Evolutionary conservation across 2,113 vertebrate genomes (phyloP).

Genomic region (Etia nguti): DNA sequence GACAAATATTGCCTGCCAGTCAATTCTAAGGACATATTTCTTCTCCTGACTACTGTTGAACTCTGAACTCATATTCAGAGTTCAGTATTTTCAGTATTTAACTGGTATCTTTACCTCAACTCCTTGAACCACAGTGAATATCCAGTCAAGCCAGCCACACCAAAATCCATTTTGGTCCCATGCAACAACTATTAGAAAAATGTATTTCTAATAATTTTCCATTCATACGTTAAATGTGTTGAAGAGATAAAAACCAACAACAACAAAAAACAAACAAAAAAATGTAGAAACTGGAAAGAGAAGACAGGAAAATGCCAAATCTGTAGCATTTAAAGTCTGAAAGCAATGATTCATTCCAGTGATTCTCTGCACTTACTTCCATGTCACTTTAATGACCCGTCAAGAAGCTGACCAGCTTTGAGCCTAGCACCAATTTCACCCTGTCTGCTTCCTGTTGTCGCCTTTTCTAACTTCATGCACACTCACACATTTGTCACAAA

Average conservation of each 20-base stretch:
- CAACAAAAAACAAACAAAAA: not conserved
- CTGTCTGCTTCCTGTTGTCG: slow-evolving; percentile 36
- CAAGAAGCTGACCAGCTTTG: not conserved
- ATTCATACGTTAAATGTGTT: not conserved
- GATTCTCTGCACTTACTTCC: slow-evolving; percentile 9
- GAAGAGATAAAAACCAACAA: not conserved
- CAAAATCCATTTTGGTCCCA: not conserved
- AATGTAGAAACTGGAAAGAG: not conserved
- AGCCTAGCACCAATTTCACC: slow-evolving; percentile 39
- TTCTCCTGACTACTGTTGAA: not conserved
- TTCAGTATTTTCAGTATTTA: not conserved
- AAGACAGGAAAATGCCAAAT: not conserved
- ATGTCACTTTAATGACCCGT: slow-evolving; percentile 32
- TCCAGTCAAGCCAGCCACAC: not conserved
- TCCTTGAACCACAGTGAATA: not conserved
- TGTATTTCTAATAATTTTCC: not conserved
- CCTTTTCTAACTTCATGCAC: slow-evolving; percentile 8
- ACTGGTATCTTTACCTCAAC: rapidly evolving
- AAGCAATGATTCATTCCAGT: slow-evolving; percentile 23
- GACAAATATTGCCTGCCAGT: not conserved
- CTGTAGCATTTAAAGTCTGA: not conserved
- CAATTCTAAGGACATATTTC: not conserved
- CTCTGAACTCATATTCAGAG: not conserved
- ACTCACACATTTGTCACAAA: slow-evolving; percentile 5
- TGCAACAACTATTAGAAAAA: not conserved